A percentile compares a stretch with the other conserved stretches of the same genome.
Conservation (phyloP, 2,888 invertebrate species). For the Odiellus spinosus region DNA sequence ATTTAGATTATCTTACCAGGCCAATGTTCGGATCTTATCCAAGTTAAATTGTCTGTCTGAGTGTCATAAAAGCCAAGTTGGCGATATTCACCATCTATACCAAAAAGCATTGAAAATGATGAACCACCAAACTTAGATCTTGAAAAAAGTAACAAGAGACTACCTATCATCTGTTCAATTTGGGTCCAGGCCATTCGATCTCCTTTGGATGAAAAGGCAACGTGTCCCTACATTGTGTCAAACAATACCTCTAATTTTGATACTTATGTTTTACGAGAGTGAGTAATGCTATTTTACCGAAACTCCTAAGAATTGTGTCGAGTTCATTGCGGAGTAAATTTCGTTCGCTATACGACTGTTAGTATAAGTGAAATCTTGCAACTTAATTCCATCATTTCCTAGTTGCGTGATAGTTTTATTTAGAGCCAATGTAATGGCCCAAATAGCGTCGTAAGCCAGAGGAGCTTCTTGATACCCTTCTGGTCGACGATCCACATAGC, state of each 20-base stretch:
- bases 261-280: no score
- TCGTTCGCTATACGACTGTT: slow-evolving; percentile 87
- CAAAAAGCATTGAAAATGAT: no score
- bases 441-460: slow-evolving; percentile 95
- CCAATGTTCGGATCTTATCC: slow-evolving; percentile 83
- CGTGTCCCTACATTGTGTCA: slow-evolving; percentile 32
- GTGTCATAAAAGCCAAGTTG: slow-evolving; percentile 93
- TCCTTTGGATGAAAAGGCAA: slow-evolving; percentile 88
- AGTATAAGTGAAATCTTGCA: slow-evolving; percentile 91
- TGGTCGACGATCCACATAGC: slow-evolving; percentile 69
- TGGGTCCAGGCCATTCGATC: slow-evolving; percentile 96
- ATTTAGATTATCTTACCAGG: slow-evolving; percentile 41
- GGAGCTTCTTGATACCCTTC: slow-evolving; percentile 84
- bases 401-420: slow-evolving; percentile 89
- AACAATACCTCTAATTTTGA: no score
- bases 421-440: slow-evolving; percentile 95
- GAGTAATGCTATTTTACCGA: slow-evolving; percentile 54
- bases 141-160: no score
- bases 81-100: slow-evolving; percentile 67
- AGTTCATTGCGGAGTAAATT: slow-evolving; percentile 93
- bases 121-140: no score
- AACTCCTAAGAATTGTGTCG: slow-evolving; percentile 93
- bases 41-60: slow-evolving; percentile 83
- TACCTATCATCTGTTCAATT: slow-evolving; percentile 75
- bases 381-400: slow-evolving; percentile 55